A percentile compares a stretch with the other conserved stretches of the same genome.
Evolutionary conservation across 2,888 invertebrate species (phyloP).

Genomic region (Taphrorychus bicolor): DNA sequence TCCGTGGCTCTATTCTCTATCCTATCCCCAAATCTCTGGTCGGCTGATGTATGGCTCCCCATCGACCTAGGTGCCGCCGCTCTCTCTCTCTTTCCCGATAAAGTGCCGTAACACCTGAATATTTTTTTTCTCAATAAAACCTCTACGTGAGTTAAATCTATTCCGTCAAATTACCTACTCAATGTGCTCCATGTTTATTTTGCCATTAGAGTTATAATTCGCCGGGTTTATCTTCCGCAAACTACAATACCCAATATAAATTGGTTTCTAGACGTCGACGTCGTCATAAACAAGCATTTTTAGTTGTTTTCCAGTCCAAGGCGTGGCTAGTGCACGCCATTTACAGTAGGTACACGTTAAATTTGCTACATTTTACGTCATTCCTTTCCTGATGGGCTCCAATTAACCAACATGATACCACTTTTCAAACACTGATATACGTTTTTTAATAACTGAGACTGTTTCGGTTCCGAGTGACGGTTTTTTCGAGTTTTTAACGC

Average conservation of each 20-base stretch:
- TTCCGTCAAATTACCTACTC: slow-evolving; percentile 5
- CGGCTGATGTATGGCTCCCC: slow-evolving; percentile 59
- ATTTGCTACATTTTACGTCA: not conserved
- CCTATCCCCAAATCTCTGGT: slow-evolving; percentile 54
- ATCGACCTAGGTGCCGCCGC: slow-evolving; percentile 53
- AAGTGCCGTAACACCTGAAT: slow-evolving; percentile 45
- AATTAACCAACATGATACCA: not conserved
- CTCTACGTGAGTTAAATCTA: slow-evolving; percentile 1
- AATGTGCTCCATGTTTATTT: not conserved
- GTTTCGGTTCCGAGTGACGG: too few relatives aligned
- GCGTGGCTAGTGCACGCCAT: not conserved
- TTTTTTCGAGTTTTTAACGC: too few relatives aligned
- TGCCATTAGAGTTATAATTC: not conserved
- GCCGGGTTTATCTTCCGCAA: not conserved
- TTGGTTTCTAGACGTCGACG: not conserved
- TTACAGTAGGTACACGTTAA: not conserved
- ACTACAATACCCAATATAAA: not conserved
- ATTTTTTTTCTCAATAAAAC: slow-evolving; percentile 2
- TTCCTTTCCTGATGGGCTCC: not conserved
- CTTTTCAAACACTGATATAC: too few relatives aligned
- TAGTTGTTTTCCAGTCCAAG: not conserved
- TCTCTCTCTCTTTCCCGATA: slow-evolving; percentile 46
- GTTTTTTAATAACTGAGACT: too few relatives aligned
- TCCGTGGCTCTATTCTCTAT: slow-evolving; percentile 52
- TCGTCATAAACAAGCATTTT: not conserved